Base-by-base conservation (phyloP, 1,140 invertebrate species). In the Acromyrmex echinatior region DNA sequence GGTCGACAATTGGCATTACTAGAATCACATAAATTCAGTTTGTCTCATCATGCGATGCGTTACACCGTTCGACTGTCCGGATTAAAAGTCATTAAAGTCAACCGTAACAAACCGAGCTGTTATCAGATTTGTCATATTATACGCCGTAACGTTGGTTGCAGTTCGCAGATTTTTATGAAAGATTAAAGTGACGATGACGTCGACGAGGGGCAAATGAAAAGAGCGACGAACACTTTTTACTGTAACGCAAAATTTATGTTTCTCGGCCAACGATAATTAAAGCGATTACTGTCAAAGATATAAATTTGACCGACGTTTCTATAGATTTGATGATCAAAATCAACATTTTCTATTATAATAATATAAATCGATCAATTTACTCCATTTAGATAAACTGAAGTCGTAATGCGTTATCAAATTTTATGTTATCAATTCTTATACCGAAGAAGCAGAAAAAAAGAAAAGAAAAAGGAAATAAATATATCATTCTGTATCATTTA, bases 61-160 rank as follows among this genome's bases (percentile, higher is more conserved):
- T 79, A 49, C 76, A 77, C 28, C n/a, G 31, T 21, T 65, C 56
- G 53, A 70, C 56, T 31, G 28, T 25, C 39, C 14, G 56, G 28
- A 76, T 81, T 81, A 84, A 84, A 84, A 76, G 80, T 84, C 56
- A 74, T 84, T 84, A 84, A 84, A 84, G 70, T 84, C 80, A 74
- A 14, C 56, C 56, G 39, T 74, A 74, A 74, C 53, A 62, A 74
- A 84, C 39, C 45, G 70, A 51, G 18, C 12, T 21, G 49, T 66
- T 79, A 80, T 86, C 76, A 79, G 84, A 86, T 45, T 86, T 79
- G 78, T 86, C 51, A 86, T 80, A 86, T 86, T 79, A 80, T 80
- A 78, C 51, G 74, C 45, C 66, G 35, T 86, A 66, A 80, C 31
- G 76, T 86, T 53, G 82, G 45, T 86, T 65, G 53, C 25, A 45